Evolutionary conservation across 1,140 invertebrate genomes (phyloP), one percentile per base, ranked within the genome.

Genomic region (Neuroterus valhalla): DNA sequence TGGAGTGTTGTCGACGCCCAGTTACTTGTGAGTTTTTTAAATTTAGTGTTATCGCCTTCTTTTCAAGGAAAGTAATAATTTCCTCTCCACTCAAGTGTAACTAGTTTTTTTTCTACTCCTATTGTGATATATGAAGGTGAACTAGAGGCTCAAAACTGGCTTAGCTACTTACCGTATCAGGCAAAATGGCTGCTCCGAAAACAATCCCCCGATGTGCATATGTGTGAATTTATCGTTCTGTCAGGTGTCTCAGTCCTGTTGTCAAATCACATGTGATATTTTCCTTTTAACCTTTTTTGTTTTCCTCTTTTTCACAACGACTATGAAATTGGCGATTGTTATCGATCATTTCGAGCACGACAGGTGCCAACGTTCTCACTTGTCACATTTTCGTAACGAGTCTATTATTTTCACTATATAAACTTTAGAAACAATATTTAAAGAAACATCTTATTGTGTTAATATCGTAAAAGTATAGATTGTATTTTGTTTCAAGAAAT

Each of bases 101-200:
- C 14, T 46, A 10, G 55, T 71, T 6, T n/a, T n/a, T 43, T 17
- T 23, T 23, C n/a, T 66, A 50, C 38, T 15, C 15, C 43, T 14
- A 8, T 21, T 15, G 21, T 38, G 10, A 17, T 17, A 10, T 68
- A 69, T 44, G 45, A n/a, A 23, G 23, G 66, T 14, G 17, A 52
- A 42, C 15, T 42, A 23, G 17, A 42, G 23, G 26, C 21, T 8
- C n/a, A 68, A 48, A 52, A 76, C 21, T 42, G 62, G 46, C 6
- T 11, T 43, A 21, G 62, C 55, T 72, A 77, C 78, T 80, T 75
- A 75, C 74, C 70, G 76, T 78, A 80, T 84, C 73, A 74, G 73
- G 71, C 82, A 87, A 87, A 85, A 87, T 87, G 85, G 85, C 85
- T 83, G 76, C 81, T 82, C 75, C 45, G 81, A 83, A 86, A 85